Conservation (phyloP, 2,797 vertebrate species). For the Telmatherina bonti region DNA sequence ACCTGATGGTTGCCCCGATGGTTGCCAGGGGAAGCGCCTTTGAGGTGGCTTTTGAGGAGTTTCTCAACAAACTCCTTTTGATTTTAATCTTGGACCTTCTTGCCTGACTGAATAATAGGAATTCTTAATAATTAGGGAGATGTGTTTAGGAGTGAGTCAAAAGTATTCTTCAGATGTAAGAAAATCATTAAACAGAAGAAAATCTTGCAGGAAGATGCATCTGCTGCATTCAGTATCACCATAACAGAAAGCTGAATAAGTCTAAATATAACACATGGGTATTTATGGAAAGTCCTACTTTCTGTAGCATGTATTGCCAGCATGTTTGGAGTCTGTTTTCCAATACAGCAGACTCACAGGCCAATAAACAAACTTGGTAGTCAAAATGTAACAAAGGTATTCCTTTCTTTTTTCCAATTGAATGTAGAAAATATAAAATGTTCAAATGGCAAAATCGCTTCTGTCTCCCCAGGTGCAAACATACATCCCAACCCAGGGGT, state of each 20-base stretch:
- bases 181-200: background rate
- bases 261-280: too few species aligned
- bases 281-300: too few species aligned
- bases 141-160: background rate
- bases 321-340: too few species aligned
- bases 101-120: constrained; percentile 1
- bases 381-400: background rate
- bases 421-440: too few species aligned
- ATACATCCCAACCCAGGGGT: too few species aligned
- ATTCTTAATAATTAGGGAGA: background rate
- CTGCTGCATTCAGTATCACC: background rate
- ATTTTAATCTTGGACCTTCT: background rate
- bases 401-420: too few species aligned
- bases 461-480: too few species aligned
- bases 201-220: background rate
- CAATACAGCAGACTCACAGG: too few species aligned
- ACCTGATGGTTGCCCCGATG: constrained; percentile 17
- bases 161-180: background rate
- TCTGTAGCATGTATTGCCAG: too few species aligned
- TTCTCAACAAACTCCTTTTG: background rate
- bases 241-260: background rate
- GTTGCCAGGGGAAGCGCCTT: constrained; percentile 19
- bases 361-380: background rate
- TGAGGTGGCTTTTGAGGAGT: constrained; percentile 9
- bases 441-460: too few species aligned